phyloP scores from a whole-genome alignment of 2,113 vertebrate genomes.

The Phainopepla nitens region DNA sequence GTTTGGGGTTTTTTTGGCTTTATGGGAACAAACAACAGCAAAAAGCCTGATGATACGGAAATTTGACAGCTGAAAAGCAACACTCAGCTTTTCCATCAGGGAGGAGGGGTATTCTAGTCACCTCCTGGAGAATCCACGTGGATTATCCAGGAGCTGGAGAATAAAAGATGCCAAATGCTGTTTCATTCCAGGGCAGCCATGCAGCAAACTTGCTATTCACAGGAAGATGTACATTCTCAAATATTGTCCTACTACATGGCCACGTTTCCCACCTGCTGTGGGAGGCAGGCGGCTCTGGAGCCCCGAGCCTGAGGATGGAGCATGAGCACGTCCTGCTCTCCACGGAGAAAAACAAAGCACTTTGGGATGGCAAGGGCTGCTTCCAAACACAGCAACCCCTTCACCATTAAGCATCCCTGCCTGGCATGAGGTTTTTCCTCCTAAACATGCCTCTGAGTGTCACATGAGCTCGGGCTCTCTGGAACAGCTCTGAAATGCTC shows the following conservation, averaged over 20 bases:
- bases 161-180: background rate
- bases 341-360: fast-evolving
- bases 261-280: background rate
- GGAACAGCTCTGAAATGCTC: background rate
- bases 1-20: background rate
- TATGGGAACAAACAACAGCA: background rate
- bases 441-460: background rate
- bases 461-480: background rate
- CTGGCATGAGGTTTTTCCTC: background rate
- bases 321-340: background rate
- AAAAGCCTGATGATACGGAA: background rate
- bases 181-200: background rate
- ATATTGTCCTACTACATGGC: background rate
- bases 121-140: background rate
- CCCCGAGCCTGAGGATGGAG: background rate
- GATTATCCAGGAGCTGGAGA: background rate
- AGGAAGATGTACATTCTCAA: background rate
- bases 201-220: background rate
- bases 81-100: background rate
- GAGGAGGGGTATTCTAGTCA: background rate
- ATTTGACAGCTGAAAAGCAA: background rate
- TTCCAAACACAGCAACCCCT: background rate
- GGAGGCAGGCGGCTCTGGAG: background rate
- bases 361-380: background rate
- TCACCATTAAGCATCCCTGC: background rate